Evolutionary conservation across 2,888 invertebrate genomes (phyloP).

Genomic region (Slavum lentiscoides): DNA sequence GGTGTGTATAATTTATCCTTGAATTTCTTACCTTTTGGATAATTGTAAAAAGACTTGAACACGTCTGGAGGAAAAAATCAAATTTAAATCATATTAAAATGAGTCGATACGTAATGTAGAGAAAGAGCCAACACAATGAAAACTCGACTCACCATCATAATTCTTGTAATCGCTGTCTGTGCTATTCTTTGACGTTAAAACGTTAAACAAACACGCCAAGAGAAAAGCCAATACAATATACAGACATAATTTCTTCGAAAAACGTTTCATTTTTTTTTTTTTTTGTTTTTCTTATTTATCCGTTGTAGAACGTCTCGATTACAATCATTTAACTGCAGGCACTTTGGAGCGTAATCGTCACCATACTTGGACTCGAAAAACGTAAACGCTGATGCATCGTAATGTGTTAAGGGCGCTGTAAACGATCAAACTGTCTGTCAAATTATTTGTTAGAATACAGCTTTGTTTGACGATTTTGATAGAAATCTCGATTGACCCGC

Average conservation of each 20-base stretch:
- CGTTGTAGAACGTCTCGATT: too few relatives aligned
- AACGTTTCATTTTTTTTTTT: slow-evolving; percentile 20
- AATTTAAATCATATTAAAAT: not conserved
- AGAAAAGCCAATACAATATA: slow-evolving; percentile 6
- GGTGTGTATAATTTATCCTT: not conserved
- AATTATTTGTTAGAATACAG: too few relatives aligned
- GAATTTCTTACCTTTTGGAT: slow-evolving; percentile 11
- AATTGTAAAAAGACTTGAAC: slow-evolving; percentile 26
- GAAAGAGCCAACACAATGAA: not conserved
- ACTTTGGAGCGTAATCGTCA: too few relatives aligned
- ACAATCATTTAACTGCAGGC: too few relatives aligned
- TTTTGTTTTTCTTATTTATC: too few relatives aligned
- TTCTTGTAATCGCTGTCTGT: not conserved
- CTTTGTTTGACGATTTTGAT: too few relatives aligned
- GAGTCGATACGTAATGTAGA: not conserved
- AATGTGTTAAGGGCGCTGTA: too few relatives aligned
- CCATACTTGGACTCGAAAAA: too few relatives aligned
- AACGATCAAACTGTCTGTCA: too few relatives aligned
- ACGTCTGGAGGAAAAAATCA: slow-evolving; percentile 4
- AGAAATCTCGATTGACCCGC: too few relatives aligned
- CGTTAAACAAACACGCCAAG: slow-evolving; percentile 10
- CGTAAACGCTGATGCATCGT: too few relatives aligned
- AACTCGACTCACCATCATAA: slow-evolving; percentile 12
- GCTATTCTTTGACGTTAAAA: not conserved
- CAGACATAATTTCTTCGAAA: slow-evolving; percentile 21